phyloP scores from a whole-genome alignment of 2,113 vertebrate species.

The Albula goreensis region DNA sequence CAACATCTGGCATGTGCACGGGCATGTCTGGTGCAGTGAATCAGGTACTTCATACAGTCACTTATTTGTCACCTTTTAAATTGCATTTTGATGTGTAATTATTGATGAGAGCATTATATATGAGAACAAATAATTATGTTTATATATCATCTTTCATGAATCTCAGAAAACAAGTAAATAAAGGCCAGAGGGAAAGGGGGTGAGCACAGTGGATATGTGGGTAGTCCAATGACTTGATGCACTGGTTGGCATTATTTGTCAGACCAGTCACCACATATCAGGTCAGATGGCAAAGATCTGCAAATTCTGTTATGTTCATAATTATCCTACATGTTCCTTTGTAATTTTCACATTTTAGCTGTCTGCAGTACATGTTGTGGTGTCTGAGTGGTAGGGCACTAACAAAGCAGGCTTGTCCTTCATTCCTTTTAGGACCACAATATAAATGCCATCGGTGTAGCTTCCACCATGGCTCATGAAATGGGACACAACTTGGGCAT shows the following conservation, averaged over 20 bases:
- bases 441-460: constrained; percentile 67
- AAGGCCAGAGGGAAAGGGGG: too few species aligned
- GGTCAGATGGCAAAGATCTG: too few species aligned
- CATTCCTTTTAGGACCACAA: constrained; percentile 75
- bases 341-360: not conserved
- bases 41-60: constrained; percentile 67
- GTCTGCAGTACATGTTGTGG: not conserved
- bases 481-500: constrained; percentile 92
- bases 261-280: too few species aligned
- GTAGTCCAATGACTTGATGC: too few species aligned
- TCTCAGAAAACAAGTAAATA: too few species aligned
- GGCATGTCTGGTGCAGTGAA: constrained; percentile 78
- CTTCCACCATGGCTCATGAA: constrained; percentile 88
- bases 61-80: not conserved
- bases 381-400: not conserved
- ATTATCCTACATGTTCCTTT: not conserved
- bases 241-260: too few species aligned
- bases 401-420: not conserved
- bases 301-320: too few species aligned
- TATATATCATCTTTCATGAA: too few species aligned
- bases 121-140: too few species aligned
- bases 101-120: not conserved
- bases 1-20: constrained; percentile 81
- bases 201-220: too few species aligned
- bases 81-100: not conserved